A percentile compares a stretch with the other conserved stretches of the same genome.
phyloP scores from a whole-genome alignment of 1,140 invertebrate species.

The Saccostrea glomerata region DNA sequence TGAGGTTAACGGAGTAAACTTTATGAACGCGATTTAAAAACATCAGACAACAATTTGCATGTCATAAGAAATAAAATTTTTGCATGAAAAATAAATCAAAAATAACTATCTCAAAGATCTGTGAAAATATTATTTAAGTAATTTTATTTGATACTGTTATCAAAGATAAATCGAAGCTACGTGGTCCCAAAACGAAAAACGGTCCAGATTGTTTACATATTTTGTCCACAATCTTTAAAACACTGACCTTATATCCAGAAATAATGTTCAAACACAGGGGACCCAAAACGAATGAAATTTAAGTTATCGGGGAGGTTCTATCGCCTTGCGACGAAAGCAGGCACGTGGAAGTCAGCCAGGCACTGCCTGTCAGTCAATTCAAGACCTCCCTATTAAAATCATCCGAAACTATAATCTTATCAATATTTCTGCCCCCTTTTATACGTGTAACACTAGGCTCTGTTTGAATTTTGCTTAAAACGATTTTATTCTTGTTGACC shows the following conservation, averaged over 20 bases:
- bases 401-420: slow-evolving; percentile 8
- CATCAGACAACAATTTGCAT: not conserved
- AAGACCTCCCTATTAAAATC: slow-evolving; percentile 22
- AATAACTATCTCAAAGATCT: slow-evolving; percentile 8
- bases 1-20: not conserved
- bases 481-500: not conserved
- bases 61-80: slow-evolving; percentile 25
- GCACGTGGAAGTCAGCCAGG: not conserved
- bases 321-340: not conserved
- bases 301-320: not conserved
- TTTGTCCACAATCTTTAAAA: slow-evolving; percentile 27
- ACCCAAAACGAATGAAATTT: not conserved
- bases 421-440: slow-evolving; percentile 33
- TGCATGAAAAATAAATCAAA: not conserved
- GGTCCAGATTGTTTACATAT: slow-evolving; percentile 25
- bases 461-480: not conserved
- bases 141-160: slow-evolving; percentile 24
- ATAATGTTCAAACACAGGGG: not conserved
- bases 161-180: slow-evolving; percentile 1
- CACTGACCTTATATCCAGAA: not conserved
- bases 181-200: not conserved
- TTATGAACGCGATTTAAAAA: not conserved
- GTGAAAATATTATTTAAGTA: slow-evolving; percentile 30
- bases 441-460: not conserved
- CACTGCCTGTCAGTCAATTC: not conserved